These are phyloP conservation scores for Cyclina sinensis DNA, from an alignment of 1,140 invertebrate species.

Conservation along the genomic window DNA sequence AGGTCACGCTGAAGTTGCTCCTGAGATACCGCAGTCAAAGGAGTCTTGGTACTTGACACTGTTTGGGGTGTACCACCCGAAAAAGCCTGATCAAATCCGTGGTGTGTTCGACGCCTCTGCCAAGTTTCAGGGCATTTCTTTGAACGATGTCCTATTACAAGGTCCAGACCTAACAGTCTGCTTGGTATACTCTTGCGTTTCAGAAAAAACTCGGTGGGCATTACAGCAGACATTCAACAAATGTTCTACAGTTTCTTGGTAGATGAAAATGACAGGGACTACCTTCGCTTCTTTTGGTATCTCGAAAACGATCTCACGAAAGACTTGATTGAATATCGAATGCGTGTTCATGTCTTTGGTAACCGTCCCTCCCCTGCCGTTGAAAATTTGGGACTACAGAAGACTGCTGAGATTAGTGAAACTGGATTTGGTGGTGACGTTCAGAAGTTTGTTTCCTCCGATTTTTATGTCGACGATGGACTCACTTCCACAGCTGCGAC, in stretches of 20 bases:
- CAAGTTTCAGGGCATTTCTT: conserved; percentile 54
- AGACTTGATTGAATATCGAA: conserved; percentile 64
- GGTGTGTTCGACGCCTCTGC: conserved; percentile 67
- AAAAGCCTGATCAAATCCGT: conserved; percentile 34
- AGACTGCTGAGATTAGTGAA: conserved; percentile 22
- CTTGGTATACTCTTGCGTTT: conserved; percentile 73
- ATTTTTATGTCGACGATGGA: conserved; percentile 72
- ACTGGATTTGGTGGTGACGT: conserved; percentile 10
- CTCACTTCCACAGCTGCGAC: conserved; percentile 14
- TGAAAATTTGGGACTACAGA: conserved; percentile 65
- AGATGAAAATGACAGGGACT: conserved; percentile 56
- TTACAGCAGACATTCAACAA: conserved; percentile 62
- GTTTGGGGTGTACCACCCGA: conserved; percentile 47
- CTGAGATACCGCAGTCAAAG: background rate
- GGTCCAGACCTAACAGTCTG: conserved; percentile 82
- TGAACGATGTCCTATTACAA: conserved; percentile 73
- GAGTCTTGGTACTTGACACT: conserved; percentile 41
- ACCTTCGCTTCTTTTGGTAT: conserved; percentile 72
- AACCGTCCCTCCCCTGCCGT: conserved; percentile 64
- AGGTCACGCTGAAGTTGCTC: conserved; percentile 45
- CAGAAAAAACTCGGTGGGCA: conserved; percentile 55
- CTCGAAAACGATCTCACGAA: conserved; percentile 55
- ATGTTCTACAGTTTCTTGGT: conserved; percentile 71
- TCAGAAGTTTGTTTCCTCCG: conserved; percentile 40
- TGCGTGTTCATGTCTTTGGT: conserved; percentile 74